Conservation (phyloP, 2,113 vertebrate genomes). For the Romanogobio albipinnatus region DNA sequence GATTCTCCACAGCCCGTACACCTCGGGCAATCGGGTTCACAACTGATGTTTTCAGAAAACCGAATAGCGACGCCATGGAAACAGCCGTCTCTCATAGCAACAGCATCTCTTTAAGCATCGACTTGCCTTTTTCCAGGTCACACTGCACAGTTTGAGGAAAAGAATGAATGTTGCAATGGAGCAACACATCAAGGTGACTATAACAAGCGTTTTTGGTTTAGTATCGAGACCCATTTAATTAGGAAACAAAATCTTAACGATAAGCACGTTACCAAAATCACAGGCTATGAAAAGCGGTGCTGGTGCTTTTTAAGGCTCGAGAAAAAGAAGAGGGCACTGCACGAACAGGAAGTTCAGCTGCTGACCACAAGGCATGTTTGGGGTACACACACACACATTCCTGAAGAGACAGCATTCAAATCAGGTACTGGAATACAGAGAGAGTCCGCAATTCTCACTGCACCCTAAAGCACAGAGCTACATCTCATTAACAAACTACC, state of each 20-base stretch:
- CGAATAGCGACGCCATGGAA: constrained; percentile 48
- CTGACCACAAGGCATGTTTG: not conserved
- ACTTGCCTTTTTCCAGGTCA: constrained; percentile 46
- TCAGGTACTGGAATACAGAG: not conserved
- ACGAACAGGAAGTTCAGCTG: not conserved
- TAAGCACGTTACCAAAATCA: not conserved
- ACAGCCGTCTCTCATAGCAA: constrained; percentile 54
- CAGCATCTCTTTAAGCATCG: constrained; percentile 44
- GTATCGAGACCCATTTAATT: not conserved
- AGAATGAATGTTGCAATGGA: not conserved
- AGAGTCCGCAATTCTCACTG: not conserved
- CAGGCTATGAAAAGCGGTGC: not conserved
- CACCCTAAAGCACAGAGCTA: not conserved
- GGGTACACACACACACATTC: not conserved
- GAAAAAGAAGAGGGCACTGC: not conserved
- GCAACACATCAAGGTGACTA: not conserved
- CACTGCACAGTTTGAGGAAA: not conserved
- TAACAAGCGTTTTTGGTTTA: not conserved
- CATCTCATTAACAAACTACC: not conserved
- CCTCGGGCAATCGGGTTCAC: not conserved
- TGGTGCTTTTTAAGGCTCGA: not conserved
- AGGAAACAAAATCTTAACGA: not conserved
- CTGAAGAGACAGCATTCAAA: not conserved
- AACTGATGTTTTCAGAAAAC: constrained; percentile 25
- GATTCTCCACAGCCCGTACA: not conserved